Conservation (phyloP, 2,888 invertebrate genomes). For the Dendrolimus pini region DNA sequence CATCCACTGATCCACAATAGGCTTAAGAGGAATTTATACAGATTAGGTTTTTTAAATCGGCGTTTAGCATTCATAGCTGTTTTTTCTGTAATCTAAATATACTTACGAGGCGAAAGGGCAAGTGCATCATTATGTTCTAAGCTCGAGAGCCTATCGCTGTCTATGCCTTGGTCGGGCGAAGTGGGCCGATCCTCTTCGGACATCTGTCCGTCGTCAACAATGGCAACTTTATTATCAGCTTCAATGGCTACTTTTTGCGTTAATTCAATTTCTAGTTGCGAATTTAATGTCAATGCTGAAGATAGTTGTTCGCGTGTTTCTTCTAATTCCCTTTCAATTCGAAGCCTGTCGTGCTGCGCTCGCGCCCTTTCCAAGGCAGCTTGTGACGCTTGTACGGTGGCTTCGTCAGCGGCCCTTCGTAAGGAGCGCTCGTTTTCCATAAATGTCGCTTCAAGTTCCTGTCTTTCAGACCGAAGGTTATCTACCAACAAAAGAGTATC, state of each 20-base stretch:
- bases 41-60: too few relatives aligned
- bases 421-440: constrained; percentile 73
- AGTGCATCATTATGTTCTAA: constrained; percentile 75
- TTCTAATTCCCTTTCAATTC: constrained; percentile 79
- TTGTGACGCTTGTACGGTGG: constrained; percentile 84
- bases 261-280: constrained; percentile 62
- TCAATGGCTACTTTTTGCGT: constrained; percentile 53
- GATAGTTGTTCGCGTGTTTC: constrained; percentile 70
- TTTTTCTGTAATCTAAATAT: neutral
- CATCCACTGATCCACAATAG: too few relatives aligned
- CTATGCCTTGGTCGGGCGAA: constrained; percentile 93
- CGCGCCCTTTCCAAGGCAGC: constrained; percentile 84
- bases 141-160: constrained; percentile 85
- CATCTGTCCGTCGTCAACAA: constrained; percentile 36
- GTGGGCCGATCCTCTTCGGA: constrained; percentile 68
- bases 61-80: too few relatives aligned
- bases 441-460: constrained; percentile 54
- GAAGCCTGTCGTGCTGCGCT: constrained; percentile 81
- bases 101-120: constrained; percentile 63
- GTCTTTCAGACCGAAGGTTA: constrained; percentile 49
- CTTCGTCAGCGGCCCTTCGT: constrained; percentile 82
- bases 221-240: constrained; percentile 42
- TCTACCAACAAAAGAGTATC: constrained; percentile 41
- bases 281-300: constrained; percentile 41
- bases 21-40: too few relatives aligned